Evolutionary conservation across 1,140 invertebrate genomes (phyloP).

Genomic region (Acyrthosiphon pisum): DNA sequence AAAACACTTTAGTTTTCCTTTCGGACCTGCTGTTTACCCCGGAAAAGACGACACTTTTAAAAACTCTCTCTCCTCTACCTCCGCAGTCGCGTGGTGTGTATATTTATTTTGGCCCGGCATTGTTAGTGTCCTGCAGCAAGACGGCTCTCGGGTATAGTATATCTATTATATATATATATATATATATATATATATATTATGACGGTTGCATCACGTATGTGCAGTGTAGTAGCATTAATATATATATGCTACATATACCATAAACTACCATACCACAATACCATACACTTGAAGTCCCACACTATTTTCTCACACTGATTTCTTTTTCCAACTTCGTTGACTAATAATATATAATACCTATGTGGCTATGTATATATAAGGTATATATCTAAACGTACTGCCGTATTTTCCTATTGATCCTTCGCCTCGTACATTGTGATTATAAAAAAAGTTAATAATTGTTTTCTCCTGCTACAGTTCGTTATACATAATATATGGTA

Average conservation of each 20-base stretch:
- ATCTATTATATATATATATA: neutral
- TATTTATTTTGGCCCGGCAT: conserved; percentile 36
- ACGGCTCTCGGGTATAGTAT: neutral
- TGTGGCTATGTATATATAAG: neutral
- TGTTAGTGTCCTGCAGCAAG: neutral
- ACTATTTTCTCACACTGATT: neutral
- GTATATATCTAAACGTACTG: neutral
- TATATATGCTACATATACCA: too few relatives aligned
- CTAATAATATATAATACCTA: neutral
- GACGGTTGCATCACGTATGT: neutral
- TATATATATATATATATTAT: neutral
- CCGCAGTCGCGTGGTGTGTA: neutral
- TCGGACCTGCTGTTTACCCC: conserved; percentile 52
- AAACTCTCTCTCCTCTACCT: neutral
- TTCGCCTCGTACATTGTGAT: too few relatives aligned
- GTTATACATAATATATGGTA: too few relatives aligned
- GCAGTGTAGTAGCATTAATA: neutral
- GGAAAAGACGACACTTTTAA: conserved; percentile 55
- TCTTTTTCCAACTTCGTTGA: neutral
- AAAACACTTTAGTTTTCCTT: conserved; percentile 54
- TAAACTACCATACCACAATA: neutral
- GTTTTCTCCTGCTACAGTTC: too few relatives aligned
- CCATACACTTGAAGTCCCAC: neutral
- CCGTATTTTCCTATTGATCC: too few relatives aligned
- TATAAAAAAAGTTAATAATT: too few relatives aligned